Base-by-base conservation (phyloP, 2,113 vertebrate genomes). In the Tympanuchus pallidicinctus region DNA sequence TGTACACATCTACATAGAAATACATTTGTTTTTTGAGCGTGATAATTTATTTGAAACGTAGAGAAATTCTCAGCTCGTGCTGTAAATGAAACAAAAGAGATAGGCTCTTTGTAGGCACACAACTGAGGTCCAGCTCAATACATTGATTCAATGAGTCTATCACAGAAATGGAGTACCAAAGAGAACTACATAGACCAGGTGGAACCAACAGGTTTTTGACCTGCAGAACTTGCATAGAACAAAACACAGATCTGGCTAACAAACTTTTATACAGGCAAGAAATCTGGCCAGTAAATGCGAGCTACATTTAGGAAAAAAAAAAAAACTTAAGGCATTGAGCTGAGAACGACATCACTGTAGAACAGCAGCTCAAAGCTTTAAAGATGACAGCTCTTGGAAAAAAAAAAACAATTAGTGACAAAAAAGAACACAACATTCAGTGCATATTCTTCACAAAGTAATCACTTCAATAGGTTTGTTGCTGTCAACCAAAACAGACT, bases 381-480 rank as follows among this genome's bases (percentile, higher is more conserved):
- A 81, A 69, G 32, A 54, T 14, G 4, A 65, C 13, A 70, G 22
- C 4, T 64, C 25, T 60, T 64, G 72, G 57, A 92, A 71, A 38
- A 57, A 63, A 32, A 63, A 27, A 60, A 64, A 2, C 2, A 38
- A 38, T 10, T 48, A 67, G 17, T 25, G 90, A 78, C 60, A 90
- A 70, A 7, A 14, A 88, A 57, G 11, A 91, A 72, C 17, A 67
- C 10, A 67, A 69, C 1, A 2, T 56, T 74, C 76, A 81, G 69
- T 52, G 90, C 15, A 60, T 63, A 94, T 86, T 83, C 73, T 77
- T 81, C 70, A 47, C 34, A 57, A 3, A 75, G 34, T 21, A 79
- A 43, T 78, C 84, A 65, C 36, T 94, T 83, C 50, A 92, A 8
- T 10, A 67, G n/a, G 32, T 83, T 64, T 90, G 57, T 52, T 90